phyloP scores from a whole-genome alignment of 2,797 vertebrate genomes.

The Pseudomugil tenellus region DNA sequence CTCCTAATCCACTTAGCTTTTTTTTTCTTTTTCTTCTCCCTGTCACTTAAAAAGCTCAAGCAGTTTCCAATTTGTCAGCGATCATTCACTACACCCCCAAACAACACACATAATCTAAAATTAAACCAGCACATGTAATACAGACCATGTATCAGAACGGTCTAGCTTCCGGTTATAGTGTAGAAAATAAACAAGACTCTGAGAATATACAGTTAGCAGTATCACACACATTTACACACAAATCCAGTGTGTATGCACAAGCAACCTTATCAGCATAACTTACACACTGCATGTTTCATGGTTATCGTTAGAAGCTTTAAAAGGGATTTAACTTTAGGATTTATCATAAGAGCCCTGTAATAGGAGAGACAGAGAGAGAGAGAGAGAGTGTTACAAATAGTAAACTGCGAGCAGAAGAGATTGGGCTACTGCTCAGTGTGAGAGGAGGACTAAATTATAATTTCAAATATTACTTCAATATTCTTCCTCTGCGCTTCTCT shows the following conservation, averaged over 20 bases:
- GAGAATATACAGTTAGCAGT: conserved; percentile 14
- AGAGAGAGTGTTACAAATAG: conserved; percentile 47
- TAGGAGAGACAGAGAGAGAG: conserved; percentile 48
- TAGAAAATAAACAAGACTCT: conserved; percentile 35
- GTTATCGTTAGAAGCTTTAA: conserved; percentile 36
- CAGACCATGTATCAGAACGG: conserved; percentile 36
- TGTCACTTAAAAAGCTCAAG: conserved; percentile 42
- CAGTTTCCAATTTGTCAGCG: conserved; percentile 48
- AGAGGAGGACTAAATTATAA: conserved; percentile 60
- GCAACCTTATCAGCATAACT: conserved; percentile 7
- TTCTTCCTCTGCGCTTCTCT: conserved; percentile 3
- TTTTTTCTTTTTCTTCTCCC: conserved; percentile 30
- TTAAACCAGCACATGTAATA: conserved; percentile 14
- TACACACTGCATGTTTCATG: conserved; percentile 21
- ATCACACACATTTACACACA: conserved; percentile 8
- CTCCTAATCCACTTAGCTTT: conserved; percentile 65
- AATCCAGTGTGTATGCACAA: conserved; percentile 2
- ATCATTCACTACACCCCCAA: conserved; percentile 44
- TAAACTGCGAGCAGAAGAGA: conserved; percentile 47
- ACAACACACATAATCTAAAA: conserved; percentile 55
- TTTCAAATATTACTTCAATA: conserved; percentile 59
- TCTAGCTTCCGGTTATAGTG: conserved; percentile 34
- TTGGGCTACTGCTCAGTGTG: conserved; percentile 18
- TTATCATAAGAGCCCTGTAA: conserved; percentile 59
- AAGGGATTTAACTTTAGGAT: conserved; percentile 64